A percentile compares a stretch with the other conserved stretches of the same genome.
Conservation (phyloP, 2,888 invertebrate species). For the Epirrhoe tristata region DNA sequence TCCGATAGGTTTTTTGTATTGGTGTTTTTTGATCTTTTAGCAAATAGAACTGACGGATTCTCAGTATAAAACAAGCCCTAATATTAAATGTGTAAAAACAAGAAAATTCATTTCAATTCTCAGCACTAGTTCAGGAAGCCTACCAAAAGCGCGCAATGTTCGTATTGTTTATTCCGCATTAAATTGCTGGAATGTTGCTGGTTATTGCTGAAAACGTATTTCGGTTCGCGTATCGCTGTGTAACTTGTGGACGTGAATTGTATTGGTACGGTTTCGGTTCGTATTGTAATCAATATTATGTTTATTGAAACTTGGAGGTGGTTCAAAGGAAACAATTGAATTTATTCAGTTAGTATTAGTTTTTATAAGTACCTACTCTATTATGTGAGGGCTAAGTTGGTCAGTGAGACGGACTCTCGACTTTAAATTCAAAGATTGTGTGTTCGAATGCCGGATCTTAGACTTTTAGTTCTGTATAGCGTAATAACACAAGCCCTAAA, state of each 20-base stretch:
- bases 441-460: too few relatives aligned
- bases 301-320: constrained; percentile 15
- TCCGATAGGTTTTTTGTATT: too few relatives aligned
- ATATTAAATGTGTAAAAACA: not conserved
- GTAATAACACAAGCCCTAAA: too few relatives aligned
- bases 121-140: constrained; percentile 10
- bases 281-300: constrained; percentile 37
- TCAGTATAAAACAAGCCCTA: too few relatives aligned
- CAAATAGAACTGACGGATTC: too few relatives aligned
- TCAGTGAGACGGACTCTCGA: too few relatives aligned
- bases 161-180: constrained; percentile 83
- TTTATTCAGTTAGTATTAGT: not conserved
- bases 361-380: too few relatives aligned
- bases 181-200: constrained; percentile 83
- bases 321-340: not conserved
- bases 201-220: constrained; percentile 84
- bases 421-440: too few relatives aligned
- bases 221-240: constrained; percentile 74
- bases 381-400: too few relatives aligned
- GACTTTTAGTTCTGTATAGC: too few relatives aligned
- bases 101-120: constrained; percentile 6
- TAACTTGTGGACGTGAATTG: constrained; percentile 76
- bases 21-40: too few relatives aligned
- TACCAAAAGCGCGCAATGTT: constrained; percentile 68
- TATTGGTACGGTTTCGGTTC: constrained; percentile 45